These are phyloP conservation scores for Maccullochella peelii DNA, from an alignment of 2,113 vertebrate species.

Conservation along the genomic window DNA sequence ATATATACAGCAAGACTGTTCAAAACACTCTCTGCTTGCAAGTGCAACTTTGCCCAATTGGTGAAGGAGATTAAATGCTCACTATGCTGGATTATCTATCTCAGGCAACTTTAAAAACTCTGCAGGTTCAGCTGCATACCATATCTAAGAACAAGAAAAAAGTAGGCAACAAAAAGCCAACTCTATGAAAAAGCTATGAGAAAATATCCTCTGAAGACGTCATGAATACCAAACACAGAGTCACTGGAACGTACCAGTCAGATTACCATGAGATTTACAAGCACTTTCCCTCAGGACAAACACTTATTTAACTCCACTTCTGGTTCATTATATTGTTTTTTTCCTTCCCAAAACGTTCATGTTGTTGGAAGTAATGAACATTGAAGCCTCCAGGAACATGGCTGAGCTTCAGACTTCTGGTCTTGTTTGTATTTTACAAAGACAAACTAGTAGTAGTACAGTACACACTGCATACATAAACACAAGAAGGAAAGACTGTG, in stretches of 20 bases:
- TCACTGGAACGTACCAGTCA: background rate
- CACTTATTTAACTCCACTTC: background rate
- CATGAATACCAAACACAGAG: no score
- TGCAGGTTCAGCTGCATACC: background rate
- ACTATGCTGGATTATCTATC: background rate
- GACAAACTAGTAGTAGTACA: background rate
- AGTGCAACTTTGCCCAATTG: no score
- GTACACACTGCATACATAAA: background rate
- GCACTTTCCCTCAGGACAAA: background rate
- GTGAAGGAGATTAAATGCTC: no score
- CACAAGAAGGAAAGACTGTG: constrained; percentile 7
- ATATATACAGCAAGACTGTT: no score
- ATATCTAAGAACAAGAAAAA: background rate
- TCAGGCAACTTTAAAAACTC: background rate
- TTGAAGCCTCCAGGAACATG: no score
- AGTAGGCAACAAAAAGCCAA: background rate
- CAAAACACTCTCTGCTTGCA: no score
- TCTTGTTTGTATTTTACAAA: background rate
- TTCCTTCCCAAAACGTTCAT: background rate
- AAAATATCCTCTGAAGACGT: no score
- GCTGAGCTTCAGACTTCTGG: background rate
- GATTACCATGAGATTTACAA: background rate
- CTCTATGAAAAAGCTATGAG: background rate
- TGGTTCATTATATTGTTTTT: background rate
- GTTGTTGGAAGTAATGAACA: background rate